A percentile compares a stretch with the other conserved stretches of the same genome.
Conservation (phyloP, 2,113 vertebrate genomes). For the Anoplopoma fimbria region DNA sequence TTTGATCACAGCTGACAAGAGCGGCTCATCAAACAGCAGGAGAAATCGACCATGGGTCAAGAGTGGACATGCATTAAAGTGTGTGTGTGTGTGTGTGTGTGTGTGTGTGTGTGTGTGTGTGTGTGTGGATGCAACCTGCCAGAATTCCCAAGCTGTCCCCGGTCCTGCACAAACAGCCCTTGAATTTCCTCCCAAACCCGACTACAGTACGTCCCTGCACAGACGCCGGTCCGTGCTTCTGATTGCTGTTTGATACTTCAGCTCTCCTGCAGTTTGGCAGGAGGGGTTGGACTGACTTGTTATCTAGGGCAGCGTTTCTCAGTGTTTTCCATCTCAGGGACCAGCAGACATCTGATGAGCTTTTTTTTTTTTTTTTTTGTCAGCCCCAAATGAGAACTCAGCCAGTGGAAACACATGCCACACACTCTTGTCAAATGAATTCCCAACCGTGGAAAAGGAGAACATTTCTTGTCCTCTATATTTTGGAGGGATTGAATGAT, state of each 20-base stretch:
- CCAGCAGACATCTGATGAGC: constrained; percentile 48
- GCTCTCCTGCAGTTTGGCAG: constrained; percentile 57
- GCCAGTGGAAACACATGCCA: constrained; percentile 17
- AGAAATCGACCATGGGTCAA: constrained; percentile 49
- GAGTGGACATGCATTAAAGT: constrained; percentile 40
- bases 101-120: constrained; percentile 3
- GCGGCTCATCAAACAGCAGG: constrained; percentile 60
- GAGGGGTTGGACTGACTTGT: constrained; percentile 50
- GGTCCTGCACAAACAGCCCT: constrained; percentile 25
- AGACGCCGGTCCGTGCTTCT: constrained; percentile 40
- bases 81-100: constrained; percentile 16
- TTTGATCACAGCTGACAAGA: constrained; percentile 53
- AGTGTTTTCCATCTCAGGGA: constrained; percentile 61
- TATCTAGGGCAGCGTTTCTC: constrained; percentile 66
- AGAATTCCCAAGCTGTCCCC: constrained; percentile 50
- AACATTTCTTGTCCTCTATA: not conserved
- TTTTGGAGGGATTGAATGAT: constrained; percentile 23
- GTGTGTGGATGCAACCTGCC: constrained; percentile 43
- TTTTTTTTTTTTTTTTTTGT: not conserved
- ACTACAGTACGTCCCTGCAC: constrained; percentile 15
- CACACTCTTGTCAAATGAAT: constrained; percentile 11
- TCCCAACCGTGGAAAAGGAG: not conserved
- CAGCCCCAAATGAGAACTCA: constrained; percentile 20
- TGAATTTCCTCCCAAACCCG: constrained; percentile 40
- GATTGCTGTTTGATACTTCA: constrained; percentile 63